These are phyloP conservation scores for Myotis pilosus DNA, from an alignment of 2,797 vertebrate genomes.

Conservation along the genomic window DNA sequence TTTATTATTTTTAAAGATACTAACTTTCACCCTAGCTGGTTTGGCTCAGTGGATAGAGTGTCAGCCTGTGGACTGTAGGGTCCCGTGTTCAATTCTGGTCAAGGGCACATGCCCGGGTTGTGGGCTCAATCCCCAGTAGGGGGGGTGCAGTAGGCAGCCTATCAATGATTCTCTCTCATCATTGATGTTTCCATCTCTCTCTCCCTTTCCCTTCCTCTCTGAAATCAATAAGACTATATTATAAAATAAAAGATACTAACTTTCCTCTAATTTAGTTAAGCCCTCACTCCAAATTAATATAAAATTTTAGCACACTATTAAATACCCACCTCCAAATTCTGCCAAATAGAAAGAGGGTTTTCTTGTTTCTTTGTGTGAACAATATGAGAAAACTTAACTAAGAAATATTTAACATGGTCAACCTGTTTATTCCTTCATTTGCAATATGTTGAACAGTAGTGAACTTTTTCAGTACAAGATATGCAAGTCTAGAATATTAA, in stretches of 20 bases:
- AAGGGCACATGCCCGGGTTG: too few species aligned
- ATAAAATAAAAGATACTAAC: background rate
- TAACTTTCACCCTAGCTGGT: background rate
- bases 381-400: background rate
- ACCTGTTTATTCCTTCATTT: background rate
- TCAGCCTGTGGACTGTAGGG: too few species aligned
- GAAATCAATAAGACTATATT: too few species aligned
- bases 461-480: background rate
- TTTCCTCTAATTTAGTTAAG: background rate
- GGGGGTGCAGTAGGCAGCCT: too few species aligned
- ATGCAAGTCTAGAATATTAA: background rate
- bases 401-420: background rate
- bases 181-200: too few species aligned
- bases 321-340: background rate
- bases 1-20: conserved; percentile 27
- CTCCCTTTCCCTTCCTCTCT: too few species aligned
- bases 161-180: too few species aligned
- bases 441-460: background rate
- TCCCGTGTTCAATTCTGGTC: too few species aligned
- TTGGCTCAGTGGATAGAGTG: too few species aligned
- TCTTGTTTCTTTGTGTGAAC: background rate
- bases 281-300: background rate
- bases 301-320: background rate
- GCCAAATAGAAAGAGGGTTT: background rate
- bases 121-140: too few species aligned